Evolutionary conservation across 2,888 invertebrate genomes (phyloP).

Genomic region (Parnassius glacialis): DNA sequence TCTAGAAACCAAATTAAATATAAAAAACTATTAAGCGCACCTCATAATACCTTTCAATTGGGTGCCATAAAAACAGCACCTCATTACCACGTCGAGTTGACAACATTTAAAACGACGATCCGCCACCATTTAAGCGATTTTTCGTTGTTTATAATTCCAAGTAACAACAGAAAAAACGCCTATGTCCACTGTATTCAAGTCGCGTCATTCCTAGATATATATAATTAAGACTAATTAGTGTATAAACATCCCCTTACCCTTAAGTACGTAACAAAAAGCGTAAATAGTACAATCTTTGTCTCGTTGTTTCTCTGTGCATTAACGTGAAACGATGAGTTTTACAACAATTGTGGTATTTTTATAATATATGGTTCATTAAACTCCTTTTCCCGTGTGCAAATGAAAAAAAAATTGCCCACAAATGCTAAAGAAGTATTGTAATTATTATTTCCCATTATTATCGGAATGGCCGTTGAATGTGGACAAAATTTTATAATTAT

Average conservation of each 20-base stretch:
- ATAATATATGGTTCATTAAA: slow-evolving; percentile 36
- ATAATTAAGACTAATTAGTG: slow-evolving; percentile 18
- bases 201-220: slow-evolving; percentile 13
- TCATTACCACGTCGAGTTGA: slow-evolving; percentile 3
- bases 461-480: not conserved
- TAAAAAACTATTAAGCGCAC: not conserved
- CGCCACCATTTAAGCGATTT: slow-evolving; percentile 11
- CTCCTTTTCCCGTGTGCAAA: slow-evolving; percentile 30
- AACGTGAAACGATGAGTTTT: not conserved
- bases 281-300: not conserved
- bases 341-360: slow-evolving; percentile 24
- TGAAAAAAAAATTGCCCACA: slow-evolving; percentile 9
- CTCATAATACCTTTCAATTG: slow-evolving; percentile 4
- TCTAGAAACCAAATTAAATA: not conserved
- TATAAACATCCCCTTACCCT: slow-evolving; percentile 10
- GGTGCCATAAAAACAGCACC: slow-evolving; percentile 5
- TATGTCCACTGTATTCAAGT: not conserved
- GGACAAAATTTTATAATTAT: no score
- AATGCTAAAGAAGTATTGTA: not conserved
- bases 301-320: not conserved
- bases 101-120: slow-evolving; percentile 10
- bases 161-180: slow-evolving; percentile 20
- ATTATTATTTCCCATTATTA: slow-evolving; percentile 5
- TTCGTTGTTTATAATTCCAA: slow-evolving; percentile 17
- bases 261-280: slow-evolving; percentile 8